Evolutionary conservation across 2,888 invertebrate species (phyloP).

Genomic region (Shargacucullia verbasci): DNA sequence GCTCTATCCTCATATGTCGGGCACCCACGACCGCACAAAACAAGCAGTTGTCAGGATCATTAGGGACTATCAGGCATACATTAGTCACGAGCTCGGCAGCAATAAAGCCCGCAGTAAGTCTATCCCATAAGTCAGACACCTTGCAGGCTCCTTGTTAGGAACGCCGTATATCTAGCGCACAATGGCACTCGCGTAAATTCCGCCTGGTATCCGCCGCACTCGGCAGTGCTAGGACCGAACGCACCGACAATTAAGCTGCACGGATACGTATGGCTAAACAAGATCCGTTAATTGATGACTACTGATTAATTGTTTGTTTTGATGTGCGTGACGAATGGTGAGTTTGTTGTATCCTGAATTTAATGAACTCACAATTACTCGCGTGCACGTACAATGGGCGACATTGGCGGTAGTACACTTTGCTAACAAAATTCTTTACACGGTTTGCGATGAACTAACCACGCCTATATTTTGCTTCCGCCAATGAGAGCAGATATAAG

Average conservation of each 20-base stretch:
- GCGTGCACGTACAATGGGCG: no score
- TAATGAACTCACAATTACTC: no score
- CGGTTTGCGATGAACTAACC: no score
- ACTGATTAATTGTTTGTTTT: slow-evolving; percentile 58
- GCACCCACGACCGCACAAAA: slow-evolving; percentile 6
- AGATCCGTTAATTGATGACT: slow-evolving; percentile 52
- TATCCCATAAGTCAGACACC: slow-evolving; percentile 56
- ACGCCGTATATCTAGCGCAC: slow-evolving; percentile 58
- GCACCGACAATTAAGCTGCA: slow-evolving; percentile 51
- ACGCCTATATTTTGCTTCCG: no score
- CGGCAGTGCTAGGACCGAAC: slow-evolving; percentile 1
- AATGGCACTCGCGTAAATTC: slow-evolving; percentile 56
- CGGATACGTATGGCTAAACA: slow-evolving; percentile 46
- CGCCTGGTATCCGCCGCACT: slow-evolving; percentile 1
- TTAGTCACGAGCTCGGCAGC: slow-evolving; percentile 48
- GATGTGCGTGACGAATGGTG: slow-evolving; percentile 39
- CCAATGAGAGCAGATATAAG: no score
- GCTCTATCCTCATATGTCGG: no score
- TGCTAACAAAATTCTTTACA: no score
- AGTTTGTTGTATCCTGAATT: background rate
- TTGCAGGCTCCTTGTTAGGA: slow-evolving; percentile 44
- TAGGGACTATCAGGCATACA: slow-evolving; percentile 50
- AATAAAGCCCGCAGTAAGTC: slow-evolving; percentile 56
- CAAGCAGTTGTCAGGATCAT: slow-evolving; percentile 46
- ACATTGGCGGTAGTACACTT: no score